Base-by-base conservation (phyloP, 2,113 vertebrate genomes). In the Mormoops blainvillei region DNA sequence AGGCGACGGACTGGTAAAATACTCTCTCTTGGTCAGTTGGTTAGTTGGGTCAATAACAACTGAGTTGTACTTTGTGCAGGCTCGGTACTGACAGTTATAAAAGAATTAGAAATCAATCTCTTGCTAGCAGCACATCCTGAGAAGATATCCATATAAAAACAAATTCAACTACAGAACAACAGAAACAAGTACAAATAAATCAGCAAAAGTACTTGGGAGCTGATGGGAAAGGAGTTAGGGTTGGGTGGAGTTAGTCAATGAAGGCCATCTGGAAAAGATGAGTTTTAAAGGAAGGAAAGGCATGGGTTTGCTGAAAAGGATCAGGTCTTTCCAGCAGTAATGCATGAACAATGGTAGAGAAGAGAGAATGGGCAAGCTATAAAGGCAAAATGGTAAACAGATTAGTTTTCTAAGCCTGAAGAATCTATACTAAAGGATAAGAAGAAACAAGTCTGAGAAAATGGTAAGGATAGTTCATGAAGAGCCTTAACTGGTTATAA, bases 201-300 rank as follows among this genome's bases (percentile, higher is more conserved):
- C 82, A 93, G 50, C 73, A 78, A 93, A 94, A 93, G 41, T 71
- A 84, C 38, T 48, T 52, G n/a, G 54, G 56, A 95, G 19, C 41
- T 81, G 70, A 91, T 43, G 48, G 61, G 58, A 86, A 85, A 65
- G 11, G 38, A 76, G 41, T 70, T 87, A 67, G 50, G 52, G 48
- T 36, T 91, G 74, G 88, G 87, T 96, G 71, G 92, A 76, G 89
- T 52, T 76, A 82, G 71, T 84, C 91, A 89, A 10, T 67, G 43
- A 87, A 38, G 63, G 56, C 89, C 96, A 96, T 63, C 85, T 4
- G 18, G 90, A 76, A 95, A 89, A 96, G 90, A 52, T 85, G 78
- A 92, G 50, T 73, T 93, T 94, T 92, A 56, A 61, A 80, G 54
- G 83, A 93, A 94, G 90, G 92, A 92, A 67, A 81, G 45, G 50